Base-by-base conservation (phyloP, 2,113 vertebrate genomes). In the Mus pahari region DNA sequence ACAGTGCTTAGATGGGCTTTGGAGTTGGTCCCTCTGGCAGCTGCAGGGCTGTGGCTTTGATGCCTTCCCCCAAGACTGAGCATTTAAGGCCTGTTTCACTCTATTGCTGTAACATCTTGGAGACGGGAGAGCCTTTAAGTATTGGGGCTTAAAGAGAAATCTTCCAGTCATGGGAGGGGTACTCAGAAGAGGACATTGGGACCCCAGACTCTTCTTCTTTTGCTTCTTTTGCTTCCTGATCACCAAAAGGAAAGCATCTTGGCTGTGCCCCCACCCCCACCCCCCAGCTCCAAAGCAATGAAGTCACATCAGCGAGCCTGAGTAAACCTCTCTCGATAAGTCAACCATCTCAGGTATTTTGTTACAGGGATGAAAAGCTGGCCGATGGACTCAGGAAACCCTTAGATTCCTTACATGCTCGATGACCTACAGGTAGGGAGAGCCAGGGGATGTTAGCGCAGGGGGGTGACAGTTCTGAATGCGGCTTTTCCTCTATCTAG, bases 1-100 rank as follows among this genome's bases (percentile, higher is more conserved):
- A 77, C 75, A 36, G 3, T 5, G 12, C 7, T 0, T 42, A 11
- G 45, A 0, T 3, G 39, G 55, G 28, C 8, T 7, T 2, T 55
- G 87, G 24, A 39, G 55, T 64, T 31, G 13, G 3, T 42, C 88
- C 26, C 5, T 19, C 33, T 24, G 92, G 75, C 62, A 84, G 83
- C 20, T 11, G 48, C n/a, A 26, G 42, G 78, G 8, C 39, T 28
- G 13, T 42, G 71, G 28, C 87, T 88, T 70, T 50, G 45, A n/a
- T 28, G 3, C 36, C 20, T n/a, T 19, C 17, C 83, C 83, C 53
- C n/a, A 1, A 92, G 19, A 17, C 16, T 28, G 9, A 36, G 22
- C 2, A 1, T 74, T 55, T 31, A 39, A 73, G 82, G 12, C 14
- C 42, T 45, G 42, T 68, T 50, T 62, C 20, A 77, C 20, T 39